Base-by-base conservation (phyloP, 2,113 vertebrate species). In the Crotalus horridus region DNA sequence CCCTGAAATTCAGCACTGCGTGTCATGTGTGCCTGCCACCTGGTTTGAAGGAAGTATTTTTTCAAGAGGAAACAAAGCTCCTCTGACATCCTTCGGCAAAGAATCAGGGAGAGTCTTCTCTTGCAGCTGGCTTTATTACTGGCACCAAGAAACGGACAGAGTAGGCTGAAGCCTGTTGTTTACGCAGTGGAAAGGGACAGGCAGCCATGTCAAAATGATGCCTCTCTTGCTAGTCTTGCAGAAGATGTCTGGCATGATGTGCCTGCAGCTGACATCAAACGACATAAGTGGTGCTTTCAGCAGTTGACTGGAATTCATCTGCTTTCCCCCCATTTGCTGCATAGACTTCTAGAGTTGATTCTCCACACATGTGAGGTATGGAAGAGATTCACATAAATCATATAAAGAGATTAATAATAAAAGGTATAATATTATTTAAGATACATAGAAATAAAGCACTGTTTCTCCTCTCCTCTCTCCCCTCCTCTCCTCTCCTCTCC, bases 171-270 rank as follows among this genome's bases (percentile, higher is more conserved):
- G 91, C 95, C 97, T 97, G 97, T 97, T 97, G 96, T 96, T 97
- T n/a, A 95, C 95, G 95, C 95, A 48, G 96, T 87, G 96, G 91
- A 93, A 96, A 96, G 97, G 97, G 97, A 97, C 96, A 94, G 91
- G 94, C 94, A 91, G 94, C 95, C 87, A 92, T 97, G 97, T 98
- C 97, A 97, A 97, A 97, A 95, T 96, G 97, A 97, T 97, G 48
- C 55, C 87, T 96, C 96, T 96, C 96, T 97, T 93, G 94, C 96
- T 94, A 97, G 97, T 92, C 97, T 97, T 95, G 97, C 96, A 96
- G 94, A 96, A 96, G 97, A 95, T 93, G 93, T 97, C 96, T 95
- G 97, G 91, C 23, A 95, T 95, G 97, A 96, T 96, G 97, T 95
- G 97, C 95, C 97, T 95, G 96, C 87, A 91, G 96, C 95, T 96